These are phyloP conservation scores for Dryocosmus kuriphilus DNA, from an alignment of 2,888 invertebrate genomes.

Conservation along the genomic window DNA sequence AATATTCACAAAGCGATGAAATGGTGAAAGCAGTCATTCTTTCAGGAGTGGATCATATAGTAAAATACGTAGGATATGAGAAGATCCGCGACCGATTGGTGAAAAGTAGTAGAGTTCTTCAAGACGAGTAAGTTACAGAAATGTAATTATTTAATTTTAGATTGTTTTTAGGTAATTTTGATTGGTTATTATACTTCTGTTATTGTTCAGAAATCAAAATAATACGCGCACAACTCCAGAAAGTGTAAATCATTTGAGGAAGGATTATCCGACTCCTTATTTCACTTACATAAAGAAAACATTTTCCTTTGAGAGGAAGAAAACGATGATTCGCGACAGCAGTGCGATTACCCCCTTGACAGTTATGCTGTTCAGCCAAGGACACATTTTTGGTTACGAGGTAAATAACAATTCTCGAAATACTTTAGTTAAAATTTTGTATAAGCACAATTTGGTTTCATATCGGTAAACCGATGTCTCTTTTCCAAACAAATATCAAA, in stretches of 20 bases:
- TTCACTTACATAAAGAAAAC: slow-evolving; percentile 81
- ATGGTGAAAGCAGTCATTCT: slow-evolving; percentile 81
- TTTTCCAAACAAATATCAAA: too few species aligned
- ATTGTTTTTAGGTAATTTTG: not conserved
- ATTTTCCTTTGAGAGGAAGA: slow-evolving; percentile 80
- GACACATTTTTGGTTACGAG: slow-evolving; percentile 56
- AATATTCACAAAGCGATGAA: slow-evolving; percentile 80
- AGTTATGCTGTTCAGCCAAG: slow-evolving; percentile 80
- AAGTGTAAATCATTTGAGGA: slow-evolving; percentile 82
- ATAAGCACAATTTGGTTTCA: too few species aligned
- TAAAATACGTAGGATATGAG: slow-evolving; percentile 78
- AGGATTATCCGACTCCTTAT: slow-evolving; percentile 77
- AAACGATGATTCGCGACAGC: slow-evolving; percentile 80
- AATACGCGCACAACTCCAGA: slow-evolving; percentile 75
- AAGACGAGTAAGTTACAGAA: slow-evolving; percentile 22
- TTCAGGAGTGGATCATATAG: slow-evolving; percentile 81
- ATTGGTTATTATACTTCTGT: not conserved
- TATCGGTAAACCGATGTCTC: too few species aligned
- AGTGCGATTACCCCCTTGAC: slow-evolving; percentile 81
- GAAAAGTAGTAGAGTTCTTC: not conserved
- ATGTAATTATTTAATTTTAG: not conserved
- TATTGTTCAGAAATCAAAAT: not conserved
- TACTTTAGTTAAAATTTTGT: too few species aligned
- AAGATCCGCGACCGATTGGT: not conserved
- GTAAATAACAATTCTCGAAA: slow-evolving; percentile 57